Evolutionary conservation across 2,888 invertebrate genomes (phyloP).

Genomic region (Perizoma flavofasciatum): DNA sequence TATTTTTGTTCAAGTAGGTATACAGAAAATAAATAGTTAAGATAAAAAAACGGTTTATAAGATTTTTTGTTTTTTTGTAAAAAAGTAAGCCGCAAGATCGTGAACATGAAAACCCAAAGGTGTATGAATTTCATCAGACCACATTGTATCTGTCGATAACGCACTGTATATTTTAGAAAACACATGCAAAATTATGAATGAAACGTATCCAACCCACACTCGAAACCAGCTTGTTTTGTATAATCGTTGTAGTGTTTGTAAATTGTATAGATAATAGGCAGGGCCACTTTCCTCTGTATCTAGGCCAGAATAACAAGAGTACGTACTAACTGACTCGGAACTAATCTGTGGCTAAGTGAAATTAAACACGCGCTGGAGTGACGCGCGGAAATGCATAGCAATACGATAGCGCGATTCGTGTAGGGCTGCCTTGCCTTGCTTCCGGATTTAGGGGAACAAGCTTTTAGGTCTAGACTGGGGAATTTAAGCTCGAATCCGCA

Average conservation of each 20-base stretch:
- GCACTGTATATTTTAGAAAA: not conserved
- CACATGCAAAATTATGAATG: conserved; percentile 23
- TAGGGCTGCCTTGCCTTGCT: conserved; percentile 25
- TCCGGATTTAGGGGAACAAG: conserved; percentile 16
- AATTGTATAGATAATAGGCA: conserved; percentile 59
- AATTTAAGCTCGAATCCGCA: not conserved
- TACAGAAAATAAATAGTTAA: too few relatives aligned
- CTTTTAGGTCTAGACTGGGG: conserved; percentile 6
- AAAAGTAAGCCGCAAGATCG: too few relatives aligned
- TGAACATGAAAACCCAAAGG: too few relatives aligned
- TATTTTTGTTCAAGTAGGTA: too few relatives aligned
- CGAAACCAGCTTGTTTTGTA: conserved; percentile 25
- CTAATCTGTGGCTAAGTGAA: conserved; percentile 52
- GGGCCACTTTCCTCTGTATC: conserved; percentile 66
- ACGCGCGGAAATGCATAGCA: conserved; percentile 47
- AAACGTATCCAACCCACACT: conserved; percentile 21
- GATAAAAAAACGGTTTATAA: too few relatives aligned
- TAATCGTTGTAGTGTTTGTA: conserved; percentile 27
- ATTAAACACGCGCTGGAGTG: conserved; percentile 51
- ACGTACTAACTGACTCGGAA: conserved; percentile 21
- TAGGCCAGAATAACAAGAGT: conserved; percentile 65
- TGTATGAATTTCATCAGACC: too few relatives aligned
- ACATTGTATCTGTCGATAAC: conserved; percentile 2
- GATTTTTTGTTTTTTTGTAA: too few relatives aligned
- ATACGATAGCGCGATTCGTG: conserved; percentile 28